Evolutionary conservation across 2,113 vertebrate species (phyloP), one percentile per base, ranked within the genome.

Genomic region (Cygnus atratus): DNA sequence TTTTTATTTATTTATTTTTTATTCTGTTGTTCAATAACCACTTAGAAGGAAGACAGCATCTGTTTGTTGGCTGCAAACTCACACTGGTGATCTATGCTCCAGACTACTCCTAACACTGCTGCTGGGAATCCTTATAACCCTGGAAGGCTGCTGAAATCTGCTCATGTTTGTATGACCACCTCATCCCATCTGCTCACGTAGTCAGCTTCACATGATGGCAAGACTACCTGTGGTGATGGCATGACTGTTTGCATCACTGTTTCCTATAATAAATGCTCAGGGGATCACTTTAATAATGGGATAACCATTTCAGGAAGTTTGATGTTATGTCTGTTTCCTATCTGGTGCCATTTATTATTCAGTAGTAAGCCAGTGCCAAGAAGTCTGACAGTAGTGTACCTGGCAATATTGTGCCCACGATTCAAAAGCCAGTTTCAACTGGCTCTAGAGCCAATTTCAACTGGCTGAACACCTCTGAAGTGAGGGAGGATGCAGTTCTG

Each of bases 1-100:
- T 2, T 31, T 52, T 26, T 39, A 11, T 24, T 14, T 5, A 2
- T 2, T 35, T 52, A 17, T 39, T 7, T 24, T 3, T 1, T 1
- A 1, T 7, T 7, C 6, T 4, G 0, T 19, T 61, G 10, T 59
- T 89, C 57, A 71, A 10, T 67, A 62, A 81, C 63, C 24, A 54
- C 18, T 31, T 71, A 37, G 20, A 92, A 57, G 11, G 46, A 63
- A 75, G 61, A 59, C 71, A 15, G 9, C 6, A 48, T 15, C 22
- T 87, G n/a, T 86, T 66, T 78, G 18, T 28, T 59, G 46, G 7
- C 8, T 78, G 44, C 6, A 73, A 61, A 66, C 35, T 71, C 17
- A 24, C 41, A 21, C 11, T 20, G 11, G 15, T 7, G 25, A 76
- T 54, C 20, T 73, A 10, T 9, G 9, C 3, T 76, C 55, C 59